A percentile compares a stretch with the other conserved stretches of the same genome.
These are phyloP conservation scores for Mola mola DNA, from an alignment of 2,113 vertebrate species.

Conservation along the genomic window DNA sequence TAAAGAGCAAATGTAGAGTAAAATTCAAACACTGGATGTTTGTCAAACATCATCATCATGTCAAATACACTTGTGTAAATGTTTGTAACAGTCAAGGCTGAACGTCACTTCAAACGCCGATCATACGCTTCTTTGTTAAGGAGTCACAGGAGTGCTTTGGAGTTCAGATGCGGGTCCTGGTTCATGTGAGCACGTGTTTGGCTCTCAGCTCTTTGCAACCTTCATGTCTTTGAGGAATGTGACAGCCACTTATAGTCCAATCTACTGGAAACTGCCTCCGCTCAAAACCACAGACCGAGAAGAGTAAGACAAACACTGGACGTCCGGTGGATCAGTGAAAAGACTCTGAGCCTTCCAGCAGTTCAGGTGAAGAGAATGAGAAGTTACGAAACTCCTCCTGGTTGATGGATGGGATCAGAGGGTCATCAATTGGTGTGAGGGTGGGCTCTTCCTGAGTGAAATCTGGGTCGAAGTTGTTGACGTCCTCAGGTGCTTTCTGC, in stretches of 20 bases:
- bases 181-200: slow-evolving; percentile 17
- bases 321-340: not conserved
- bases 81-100: not conserved
- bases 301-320: not conserved
- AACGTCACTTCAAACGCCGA: slow-evolving; percentile 40
- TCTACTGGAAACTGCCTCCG: slow-evolving; percentile 28
- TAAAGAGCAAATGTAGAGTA: slow-evolving; percentile 17
- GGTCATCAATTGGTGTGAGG: slow-evolving; percentile 93
- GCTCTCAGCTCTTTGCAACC: slow-evolving; percentile 6
- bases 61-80: slow-evolving; percentile 18
- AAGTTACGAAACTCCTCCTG: slow-evolving; percentile 97
- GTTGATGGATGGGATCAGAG: slow-evolving; percentile 89
- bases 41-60: slow-evolving; percentile 13
- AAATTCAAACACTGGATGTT: not conserved
- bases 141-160: slow-evolving; percentile 7
- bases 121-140: not conserved
- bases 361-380: slow-evolving; percentile 91
- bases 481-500: slow-evolving; percentile 94
- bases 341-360: slow-evolving; percentile 59
- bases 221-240: slow-evolving; percentile 49
- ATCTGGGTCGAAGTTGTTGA: slow-evolving; percentile 99
- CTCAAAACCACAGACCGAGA: slow-evolving; percentile 10
- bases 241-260: slow-evolving; percentile 21
- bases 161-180: slow-evolving; percentile 16
- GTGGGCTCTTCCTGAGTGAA: slow-evolving; percentile 95